Conservation (phyloP, 2,888 invertebrate species). For the Synanthedon tipuliformis region DNA sequence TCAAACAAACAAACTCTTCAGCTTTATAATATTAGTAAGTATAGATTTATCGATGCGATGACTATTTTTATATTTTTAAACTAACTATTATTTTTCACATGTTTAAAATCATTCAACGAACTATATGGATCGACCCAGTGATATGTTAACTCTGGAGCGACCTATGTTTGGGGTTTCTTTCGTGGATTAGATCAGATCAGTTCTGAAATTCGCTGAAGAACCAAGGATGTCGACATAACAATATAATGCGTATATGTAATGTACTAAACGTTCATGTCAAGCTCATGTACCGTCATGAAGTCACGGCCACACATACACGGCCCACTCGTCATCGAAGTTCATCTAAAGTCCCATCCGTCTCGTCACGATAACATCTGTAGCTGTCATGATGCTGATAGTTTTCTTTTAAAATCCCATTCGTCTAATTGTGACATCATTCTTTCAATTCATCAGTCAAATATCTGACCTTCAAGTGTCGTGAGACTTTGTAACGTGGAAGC, state of each 20-base stretch:
- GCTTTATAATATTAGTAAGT: no score
- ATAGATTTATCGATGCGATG: no score
- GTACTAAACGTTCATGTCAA: neutral
- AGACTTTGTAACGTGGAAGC: slow-evolving; percentile 5
- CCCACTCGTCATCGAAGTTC: slow-evolving; percentile 4
- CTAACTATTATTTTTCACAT: no score
- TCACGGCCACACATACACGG: neutral
- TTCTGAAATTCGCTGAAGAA: no score
- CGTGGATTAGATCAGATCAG: no score
- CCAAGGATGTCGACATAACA: no score
- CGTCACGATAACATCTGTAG: slow-evolving; percentile 31
- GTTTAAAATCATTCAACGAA: no score
- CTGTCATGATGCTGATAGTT: slow-evolving; percentile 29
- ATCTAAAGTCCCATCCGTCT: slow-evolving; percentile 20
- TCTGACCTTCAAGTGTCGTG: slow-evolving; percentile 32
- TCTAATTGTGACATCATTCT: slow-evolving; percentile 61
- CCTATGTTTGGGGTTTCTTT: no score
- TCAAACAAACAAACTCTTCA: no score
- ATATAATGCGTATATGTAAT: slow-evolving; percentile 5
- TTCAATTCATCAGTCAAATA: slow-evolving; percentile 48
- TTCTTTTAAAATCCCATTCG: slow-evolving; percentile 24
- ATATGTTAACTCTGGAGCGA: no score
- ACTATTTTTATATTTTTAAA: no score
- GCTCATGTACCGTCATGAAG: slow-evolving; percentile 1
- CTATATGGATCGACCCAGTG: no score